Conservation (phyloP, 92 coral and sea anemone species). For the Nematostella vectensis region DNA sequence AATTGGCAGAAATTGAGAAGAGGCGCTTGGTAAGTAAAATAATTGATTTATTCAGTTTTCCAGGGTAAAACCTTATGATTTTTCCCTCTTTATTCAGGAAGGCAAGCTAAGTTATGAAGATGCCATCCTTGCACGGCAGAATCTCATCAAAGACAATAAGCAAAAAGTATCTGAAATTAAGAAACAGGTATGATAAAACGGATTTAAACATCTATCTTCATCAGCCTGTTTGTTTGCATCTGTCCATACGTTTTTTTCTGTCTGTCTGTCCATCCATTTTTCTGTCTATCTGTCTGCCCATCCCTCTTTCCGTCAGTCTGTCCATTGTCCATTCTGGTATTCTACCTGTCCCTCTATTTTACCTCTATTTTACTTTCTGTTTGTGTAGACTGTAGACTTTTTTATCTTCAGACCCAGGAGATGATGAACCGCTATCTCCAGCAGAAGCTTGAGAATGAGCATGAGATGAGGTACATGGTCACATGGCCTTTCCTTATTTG, state of each 20-base stretch:
- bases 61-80: background rate
- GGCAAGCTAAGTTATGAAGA: conserved; percentile 93
- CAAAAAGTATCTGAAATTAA: conserved; percentile 74
- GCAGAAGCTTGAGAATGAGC: conserved; percentile 56
- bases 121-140: conserved; percentile 93
- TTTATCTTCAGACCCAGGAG: conserved; percentile 73
- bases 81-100: conserved; percentile 36
- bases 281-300: too few relatives aligned
- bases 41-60: too few relatives aligned
- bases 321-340: too few relatives aligned
- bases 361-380: too few relatives aligned
- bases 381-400: too few relatives aligned
- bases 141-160: conserved; percentile 81
- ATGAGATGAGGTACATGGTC: conserved; percentile 95
- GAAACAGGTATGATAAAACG: conserved; percentile 74
- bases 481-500: too few relatives aligned
- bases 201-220: too few relatives aligned
- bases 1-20: conserved; percentile 85
- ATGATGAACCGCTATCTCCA: conserved; percentile 89
- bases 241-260: too few relatives aligned
- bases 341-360: too few relatives aligned
- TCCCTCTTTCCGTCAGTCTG: too few relatives aligned
- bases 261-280: too few relatives aligned
- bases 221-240: too few relatives aligned
- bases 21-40: conserved; percentile 71